Base-by-base conservation (phyloP, 2,113 vertebrate species). In the Cettia cetti region DNA sequence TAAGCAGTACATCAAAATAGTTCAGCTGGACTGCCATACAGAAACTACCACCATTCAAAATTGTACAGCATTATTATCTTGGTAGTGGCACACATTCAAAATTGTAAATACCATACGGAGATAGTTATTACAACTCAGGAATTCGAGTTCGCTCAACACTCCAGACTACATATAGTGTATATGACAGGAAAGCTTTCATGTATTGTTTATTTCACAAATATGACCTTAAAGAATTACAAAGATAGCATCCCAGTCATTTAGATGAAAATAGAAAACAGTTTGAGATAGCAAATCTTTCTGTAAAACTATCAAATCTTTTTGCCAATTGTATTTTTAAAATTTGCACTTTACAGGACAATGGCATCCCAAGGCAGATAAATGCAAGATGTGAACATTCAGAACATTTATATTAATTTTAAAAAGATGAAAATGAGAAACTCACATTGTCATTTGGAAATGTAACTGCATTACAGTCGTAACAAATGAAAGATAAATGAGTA, bases 1-100 rank as follows among this genome's bases (percentile, higher is more conserved):
- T 97, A 98, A 98, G 98, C 98, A 98, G 96, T 98, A 98, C 98
- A 98, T 98, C 97, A 98, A 98, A 98, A 98, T 98, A 98, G 97
- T 98, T 98, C 94, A 98, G 97, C 97, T 97, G 90, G 97, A 98
- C 97, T 97, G 98, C 98, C 97, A 97, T 97, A 98, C 98, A 98
- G 97, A 98, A 98, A 97, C 97, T 98, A 98, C 97, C 97, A 98
- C 98, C 95, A 97, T 97, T 98, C 96, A 97, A 98, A 97, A 96
- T 84, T 98, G 95, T 98, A 97, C 97, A 97, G 97, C 97, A 96
- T 97, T 96, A 95, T 95, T 89, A 97, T 94, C 97, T 96, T 83
- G 91, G 97, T 94, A 98, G 97, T 97, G 97, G 98, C 98, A 98
- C 98, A 98, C 98, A 98, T 98, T 98, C 98, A 98, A 96, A 97